Base-by-base conservation (phyloP, 2,888 invertebrate species). In the Caenorhabditis becei region DNA sequence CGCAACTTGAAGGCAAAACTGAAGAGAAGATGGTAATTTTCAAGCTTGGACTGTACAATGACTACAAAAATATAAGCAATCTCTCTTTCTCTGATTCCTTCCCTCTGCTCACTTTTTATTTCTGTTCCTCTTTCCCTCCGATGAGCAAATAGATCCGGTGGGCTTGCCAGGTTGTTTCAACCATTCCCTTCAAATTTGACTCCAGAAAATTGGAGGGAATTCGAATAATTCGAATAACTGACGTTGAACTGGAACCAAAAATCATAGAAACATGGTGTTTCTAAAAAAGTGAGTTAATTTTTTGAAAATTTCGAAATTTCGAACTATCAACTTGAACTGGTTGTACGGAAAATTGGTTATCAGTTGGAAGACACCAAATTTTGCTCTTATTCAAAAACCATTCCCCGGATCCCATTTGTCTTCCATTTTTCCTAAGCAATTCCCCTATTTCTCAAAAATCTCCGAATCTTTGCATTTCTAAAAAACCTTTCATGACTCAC, bases 121-220 rank as follows among this genome's bases (percentile, higher is more conserved):
- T 11, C n/a, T 47, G 47, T 18, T 10, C 20, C 47, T 47, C 47
- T 20, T 41, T 58, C 66, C 47, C 65, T 41, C 41, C 70, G 65
- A 69, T 63, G 77, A 78, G 77, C 77, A 78, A 78, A 78, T 70
- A 78, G 71, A 77, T 77, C 69, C 70, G 35, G 49, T 61, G 74
- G 53, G 69, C 24, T 59, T 18, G 35, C 58, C 41, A 14, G 41
- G 72, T 51, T 74, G 74, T 74, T 74, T 74, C 74, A 74, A 74
- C 59, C 58, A 65, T 63, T 35, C 37, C 59, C 3, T 23, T 49
- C 20, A 23, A 20, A 20, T 49, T 49, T 20, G 2, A 18, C 23
- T n/a, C n/a, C n/a, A n/a, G 58, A n/a, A n/a, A n/a, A n/a, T n/a
- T n/a, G n/a, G 32, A 32, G 32, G 32, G 10, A 32, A 32, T 32